Evolutionary conservation across 2,113 vertebrate species (phyloP), one percentile per base, ranked within the genome.

Genomic region (Paramormyrops kingsleyae): DNA sequence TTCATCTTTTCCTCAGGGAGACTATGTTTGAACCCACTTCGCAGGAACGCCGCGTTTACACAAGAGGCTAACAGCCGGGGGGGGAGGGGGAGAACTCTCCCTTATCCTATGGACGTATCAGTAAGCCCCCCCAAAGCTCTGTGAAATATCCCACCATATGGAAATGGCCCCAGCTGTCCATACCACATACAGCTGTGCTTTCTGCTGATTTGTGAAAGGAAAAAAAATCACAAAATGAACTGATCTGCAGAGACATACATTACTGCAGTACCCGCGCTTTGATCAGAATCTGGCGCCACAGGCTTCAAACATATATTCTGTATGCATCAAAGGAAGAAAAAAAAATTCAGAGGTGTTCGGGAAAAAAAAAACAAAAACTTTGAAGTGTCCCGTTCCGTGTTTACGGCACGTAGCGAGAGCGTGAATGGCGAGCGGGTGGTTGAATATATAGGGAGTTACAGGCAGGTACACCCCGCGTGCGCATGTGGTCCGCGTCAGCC

Each of bases 41-140:
- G 17, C 89, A 27, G 24, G 7, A 3, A 85, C 91, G 89, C 87
- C 80, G 88, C 80, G 77, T 90, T 88, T 90, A 52, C 47, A 87
- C 92, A 94, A 94, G 93, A 93, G 90, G 93, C 89, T 19, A 53
- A 53, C 88, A 94, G 91, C 92, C 90, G 50, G 88, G 94, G 91
- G 92, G 77, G 87, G 94, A 90, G 93, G 92, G 91, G 88, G 70
- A 90, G 92, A 93, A 94, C 93, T 92, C 91, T 89, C 59, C 13
- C 2, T 53, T 87, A 53, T 31, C 35, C 80, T 56, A 85, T 86
- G 80, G 44, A n/a, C 1, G 10, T 53, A 50, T 89, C 90, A 15
- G 17, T 62, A 1, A 88, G 35, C 35, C 24, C 66, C 19, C 52
- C 62, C 21, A 31, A 21, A 13, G 90, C 90, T 62, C 21, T 5